Evolutionary conservation across 2,797 vertebrate genomes (phyloP).

Genomic region (Xiphophorus birchmanni): DNA sequence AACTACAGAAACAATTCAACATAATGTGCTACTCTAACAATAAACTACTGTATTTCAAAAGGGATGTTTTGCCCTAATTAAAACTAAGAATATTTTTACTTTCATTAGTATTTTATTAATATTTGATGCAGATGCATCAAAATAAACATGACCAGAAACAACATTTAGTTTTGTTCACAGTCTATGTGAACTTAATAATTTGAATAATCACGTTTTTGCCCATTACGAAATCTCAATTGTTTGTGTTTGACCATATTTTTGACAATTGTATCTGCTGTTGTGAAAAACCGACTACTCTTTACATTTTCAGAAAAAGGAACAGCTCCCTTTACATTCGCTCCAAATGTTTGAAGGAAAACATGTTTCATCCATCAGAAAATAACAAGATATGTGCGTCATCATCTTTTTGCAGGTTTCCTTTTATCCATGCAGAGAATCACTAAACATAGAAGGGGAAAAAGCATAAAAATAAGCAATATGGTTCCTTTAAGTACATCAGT

Average conservation of each 20-base stretch:
- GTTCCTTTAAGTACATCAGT: not conserved
- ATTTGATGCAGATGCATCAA: not conserved
- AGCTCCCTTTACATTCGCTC: not conserved
- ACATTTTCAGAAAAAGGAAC: not conserved
- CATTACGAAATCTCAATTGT: not conserved
- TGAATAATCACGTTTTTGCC: not conserved
- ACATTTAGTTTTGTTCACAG: not conserved
- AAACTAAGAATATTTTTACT: not conserved
- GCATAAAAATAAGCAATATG: not conserved
- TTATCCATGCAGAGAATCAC: not conserved
- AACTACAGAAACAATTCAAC: not conserved
- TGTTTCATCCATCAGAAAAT: not conserved
- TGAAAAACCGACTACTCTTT: not conserved
- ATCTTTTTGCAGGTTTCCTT: not conserved
- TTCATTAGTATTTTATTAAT: too few species aligned
- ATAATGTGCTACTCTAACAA: not conserved
- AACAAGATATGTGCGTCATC: not conserved
- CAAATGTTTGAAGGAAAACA: not conserved
- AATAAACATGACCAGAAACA: not conserved
- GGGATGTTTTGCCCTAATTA: not conserved
- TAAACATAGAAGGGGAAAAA: not conserved
- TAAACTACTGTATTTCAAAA: not conserved
- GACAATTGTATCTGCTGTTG: not conserved
- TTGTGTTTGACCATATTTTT: not conserved
- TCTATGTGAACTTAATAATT: not conserved